These are phyloP conservation scores for Phataginus tricuspis DNA, from an alignment of 2,797 vertebrate genomes.

Conservation along the genomic window DNA sequence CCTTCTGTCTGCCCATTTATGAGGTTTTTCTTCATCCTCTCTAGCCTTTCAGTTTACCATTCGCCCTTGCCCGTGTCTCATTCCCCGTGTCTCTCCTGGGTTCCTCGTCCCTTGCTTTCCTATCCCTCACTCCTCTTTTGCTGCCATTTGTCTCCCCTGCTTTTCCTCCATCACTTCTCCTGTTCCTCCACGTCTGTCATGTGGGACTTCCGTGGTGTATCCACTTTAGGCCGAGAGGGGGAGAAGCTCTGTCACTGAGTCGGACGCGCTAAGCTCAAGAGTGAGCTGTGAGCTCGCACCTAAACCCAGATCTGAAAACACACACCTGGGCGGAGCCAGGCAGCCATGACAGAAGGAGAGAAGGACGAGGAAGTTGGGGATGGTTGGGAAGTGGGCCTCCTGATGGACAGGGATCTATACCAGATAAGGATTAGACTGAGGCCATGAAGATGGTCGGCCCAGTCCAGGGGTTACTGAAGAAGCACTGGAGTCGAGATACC, in stretches of 20 bases:
- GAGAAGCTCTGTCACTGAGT: background rate
- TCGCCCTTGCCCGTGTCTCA: background rate
- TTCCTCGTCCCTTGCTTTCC: background rate
- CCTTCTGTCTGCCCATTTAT: background rate
- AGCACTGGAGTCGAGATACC: background rate
- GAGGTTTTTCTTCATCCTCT: background rate
- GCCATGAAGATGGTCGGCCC: background rate
- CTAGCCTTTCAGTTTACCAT: too few relatives aligned
- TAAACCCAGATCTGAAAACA: background rate
- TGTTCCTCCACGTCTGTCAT: background rate
- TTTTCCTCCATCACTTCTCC: background rate
- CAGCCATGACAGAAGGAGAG: background rate
- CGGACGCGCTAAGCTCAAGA: background rate
- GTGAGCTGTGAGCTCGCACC: background rate
- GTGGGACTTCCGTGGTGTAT: accelerated
- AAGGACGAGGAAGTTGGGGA: accelerated
- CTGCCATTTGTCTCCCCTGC: background rate
- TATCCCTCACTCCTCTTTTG: background rate
- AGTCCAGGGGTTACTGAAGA: background rate
- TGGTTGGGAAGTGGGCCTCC: too few relatives aligned
- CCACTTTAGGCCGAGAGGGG: too few relatives aligned
- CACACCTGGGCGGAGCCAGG: background rate
- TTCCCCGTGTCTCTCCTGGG: background rate
- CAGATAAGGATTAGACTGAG: background rate
- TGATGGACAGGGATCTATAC: too few relatives aligned